Evolutionary conservation across 2,888 invertebrate genomes (phyloP).

Genomic region (Drosophila yooni): DNA sequence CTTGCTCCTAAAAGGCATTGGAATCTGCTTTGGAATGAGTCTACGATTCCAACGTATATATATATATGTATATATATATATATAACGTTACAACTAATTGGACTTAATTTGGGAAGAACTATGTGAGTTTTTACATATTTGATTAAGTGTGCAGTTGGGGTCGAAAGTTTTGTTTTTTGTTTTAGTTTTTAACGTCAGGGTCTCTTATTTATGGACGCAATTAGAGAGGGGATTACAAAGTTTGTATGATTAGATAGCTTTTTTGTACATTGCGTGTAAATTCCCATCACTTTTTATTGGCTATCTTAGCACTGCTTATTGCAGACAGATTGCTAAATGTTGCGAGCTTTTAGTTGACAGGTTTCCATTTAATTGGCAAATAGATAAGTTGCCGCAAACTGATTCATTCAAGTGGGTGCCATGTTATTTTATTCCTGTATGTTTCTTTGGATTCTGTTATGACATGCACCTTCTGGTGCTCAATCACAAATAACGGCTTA

Average conservation of each 20-base stretch:
- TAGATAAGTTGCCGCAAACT: conserved; percentile 20
- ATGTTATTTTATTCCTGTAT: background rate
- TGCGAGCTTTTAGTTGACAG: background rate
- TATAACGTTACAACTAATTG: conserved; percentile 61
- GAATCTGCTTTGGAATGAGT: conserved; percentile 3
- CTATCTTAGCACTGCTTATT: background rate
- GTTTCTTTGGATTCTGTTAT: background rate
- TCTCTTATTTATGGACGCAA: conserved; percentile 34
- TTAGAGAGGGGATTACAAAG: background rate
- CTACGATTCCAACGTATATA: background rate
- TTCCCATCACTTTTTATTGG: background rate
- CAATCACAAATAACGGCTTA: conserved; percentile 20
- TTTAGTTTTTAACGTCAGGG: conserved; percentile 1
- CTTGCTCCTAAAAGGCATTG: conserved; percentile 33
- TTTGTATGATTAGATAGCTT: background rate
- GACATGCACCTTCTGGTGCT: background rate
- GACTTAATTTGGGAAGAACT: conserved; percentile 60
- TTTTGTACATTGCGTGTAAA: background rate
- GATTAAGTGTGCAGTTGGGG: conserved; percentile 47
- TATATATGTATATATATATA: conserved; percentile 15
- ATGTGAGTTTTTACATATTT: conserved; percentile 51
- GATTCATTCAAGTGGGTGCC: conserved; percentile 31
- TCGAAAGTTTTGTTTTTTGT: conserved; percentile 12
- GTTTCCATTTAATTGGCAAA: background rate
- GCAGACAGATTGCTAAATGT: background rate